A percentile compares a stretch with the other conserved stretches of the same genome.
These are phyloP conservation scores for Drosophila bunnanda DNA, from an alignment of 2,888 invertebrate species.

Conservation along the genomic window DNA sequence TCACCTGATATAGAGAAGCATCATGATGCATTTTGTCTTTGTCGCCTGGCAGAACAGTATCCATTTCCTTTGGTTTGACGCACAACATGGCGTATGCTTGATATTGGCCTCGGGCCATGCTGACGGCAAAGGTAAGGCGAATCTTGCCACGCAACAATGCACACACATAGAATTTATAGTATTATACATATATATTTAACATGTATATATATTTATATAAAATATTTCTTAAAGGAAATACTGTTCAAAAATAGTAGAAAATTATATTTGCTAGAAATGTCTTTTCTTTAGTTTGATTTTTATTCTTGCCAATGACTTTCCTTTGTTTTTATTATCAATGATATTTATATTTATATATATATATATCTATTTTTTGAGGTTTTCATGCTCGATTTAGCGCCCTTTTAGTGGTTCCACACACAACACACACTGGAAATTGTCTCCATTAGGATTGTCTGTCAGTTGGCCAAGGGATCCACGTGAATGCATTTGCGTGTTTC, in stretches of 20 bases:
- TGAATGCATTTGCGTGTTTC: conserved; percentile 47
- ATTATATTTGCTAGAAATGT: background rate
- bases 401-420: background rate
- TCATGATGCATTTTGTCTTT: background rate
- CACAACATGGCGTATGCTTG: conserved; percentile 33
- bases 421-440: conserved; percentile 5
- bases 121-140: conserved; percentile 7
- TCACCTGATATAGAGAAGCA: conserved; percentile 2
- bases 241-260: too few relatives aligned
- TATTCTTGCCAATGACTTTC: background rate
- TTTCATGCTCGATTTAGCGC: conserved; percentile 2
- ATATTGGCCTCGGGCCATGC: conserved; percentile 4
- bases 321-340: background rate
- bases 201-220: background rate
- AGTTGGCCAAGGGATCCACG: conserved; percentile 16
- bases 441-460: conserved; percentile 24
- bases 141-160: background rate
- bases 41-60: background rate
- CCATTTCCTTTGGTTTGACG: conserved; percentile 17
- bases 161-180: background rate
- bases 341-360: background rate
- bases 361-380: background rate
- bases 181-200: background rate
- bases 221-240: background rate
- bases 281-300: background rate